These are phyloP conservation scores for Macrostomum lignano DNA, from an alignment of 1,140 invertebrate species.

Conservation along the genomic window DNA sequence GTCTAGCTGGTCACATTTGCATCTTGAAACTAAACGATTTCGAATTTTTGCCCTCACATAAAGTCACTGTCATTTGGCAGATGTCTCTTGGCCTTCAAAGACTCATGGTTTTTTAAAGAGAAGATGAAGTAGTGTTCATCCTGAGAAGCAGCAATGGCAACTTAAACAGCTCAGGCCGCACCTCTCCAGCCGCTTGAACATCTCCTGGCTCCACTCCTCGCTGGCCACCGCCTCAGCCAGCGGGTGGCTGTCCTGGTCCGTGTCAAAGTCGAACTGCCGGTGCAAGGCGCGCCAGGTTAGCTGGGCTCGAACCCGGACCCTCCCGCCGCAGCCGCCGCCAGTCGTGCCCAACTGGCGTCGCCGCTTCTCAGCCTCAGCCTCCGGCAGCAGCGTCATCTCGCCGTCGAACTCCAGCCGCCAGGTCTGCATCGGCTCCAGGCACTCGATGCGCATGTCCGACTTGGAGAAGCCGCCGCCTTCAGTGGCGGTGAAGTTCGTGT, in stretches of 20 bases:
- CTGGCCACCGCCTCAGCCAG: slow-evolving; percentile 35
- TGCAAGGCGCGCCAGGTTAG: slow-evolving; percentile 20
- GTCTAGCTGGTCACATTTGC: no score
- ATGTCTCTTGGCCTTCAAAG: no score
- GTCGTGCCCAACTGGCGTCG: neutral
- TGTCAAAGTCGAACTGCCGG: slow-evolving; percentile 36
- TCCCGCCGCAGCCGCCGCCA: slow-evolving; percentile 5
- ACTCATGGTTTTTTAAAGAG: no score
- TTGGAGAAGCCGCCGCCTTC: slow-evolving; percentile 32
- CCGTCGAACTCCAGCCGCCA: slow-evolving; percentile 38
- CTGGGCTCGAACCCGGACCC: slow-evolving; percentile 17
- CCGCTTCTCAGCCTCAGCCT: no score
- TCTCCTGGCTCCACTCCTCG: slow-evolving; percentile 37
- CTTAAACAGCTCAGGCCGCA: no score
- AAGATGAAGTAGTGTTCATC: no score
- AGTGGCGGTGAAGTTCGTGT: slow-evolving; percentile 35
- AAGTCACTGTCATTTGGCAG: no score
- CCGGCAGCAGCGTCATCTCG: slow-evolving; percentile 38
- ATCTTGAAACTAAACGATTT: no score
- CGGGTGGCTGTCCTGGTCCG: slow-evolving; percentile 33
- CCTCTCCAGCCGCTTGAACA: slow-evolving; percentile 36
- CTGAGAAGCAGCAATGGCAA: slow-evolving; percentile 7
- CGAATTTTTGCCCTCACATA: no score
- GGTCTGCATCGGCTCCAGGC: slow-evolving; percentile 36
- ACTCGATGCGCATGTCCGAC: slow-evolving; percentile 35